Base-by-base conservation (phyloP, 2,888 invertebrate species). In the Pristionchus fissidentatus region DNA sequence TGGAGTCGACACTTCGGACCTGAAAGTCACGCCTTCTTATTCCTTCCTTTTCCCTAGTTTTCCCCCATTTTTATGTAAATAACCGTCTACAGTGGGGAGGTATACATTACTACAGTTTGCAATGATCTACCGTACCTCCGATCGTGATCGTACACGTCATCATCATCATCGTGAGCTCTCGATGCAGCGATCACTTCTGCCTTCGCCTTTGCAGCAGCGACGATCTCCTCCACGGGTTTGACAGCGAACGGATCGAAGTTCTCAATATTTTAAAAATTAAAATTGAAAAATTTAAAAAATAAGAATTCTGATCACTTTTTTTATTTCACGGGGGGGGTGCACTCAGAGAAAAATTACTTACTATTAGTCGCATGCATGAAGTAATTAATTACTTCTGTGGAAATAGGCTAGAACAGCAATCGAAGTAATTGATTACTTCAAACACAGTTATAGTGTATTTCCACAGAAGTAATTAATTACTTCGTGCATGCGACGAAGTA, bases 161-260 rank as follows among this genome's bases (percentile, higher is more conserved):
- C 86, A 35, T 90, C 90, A 22, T 87, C 87, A 5, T 83, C 78
- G 10, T 83, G 83, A n/a, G 86, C 86, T 22, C 86, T 85, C 8
- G 87, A 87, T 29, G 86, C 84, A n/a, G 81, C 49, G 41, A 80
- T 80, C 1, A 89, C 88, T 57, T 89, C 90, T 2, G 90, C 91
- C 80, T 88, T 88, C 62, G 91, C 89, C 79, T 90, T 90, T 0
- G 91, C 92, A 83, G 92, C 90, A 0, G 91, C 92, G 38, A 92
- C 89, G 10, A 93, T 89, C 83, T 93, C 92, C 22, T 92, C 92
- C 1, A 90, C 90, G 3, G 92, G 87, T 22, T 90, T 89, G 10
- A 91, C 90, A 13, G 90, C 90, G 84, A 92, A 92, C 10, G 92
- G 92, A 86, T 92, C 92, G 85, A 89, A 91, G 79, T 87, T 87